These are phyloP conservation scores for Formicarius rufipectus DNA, from an alignment of 2,113 vertebrate genomes.

Conservation along the genomic window DNA sequence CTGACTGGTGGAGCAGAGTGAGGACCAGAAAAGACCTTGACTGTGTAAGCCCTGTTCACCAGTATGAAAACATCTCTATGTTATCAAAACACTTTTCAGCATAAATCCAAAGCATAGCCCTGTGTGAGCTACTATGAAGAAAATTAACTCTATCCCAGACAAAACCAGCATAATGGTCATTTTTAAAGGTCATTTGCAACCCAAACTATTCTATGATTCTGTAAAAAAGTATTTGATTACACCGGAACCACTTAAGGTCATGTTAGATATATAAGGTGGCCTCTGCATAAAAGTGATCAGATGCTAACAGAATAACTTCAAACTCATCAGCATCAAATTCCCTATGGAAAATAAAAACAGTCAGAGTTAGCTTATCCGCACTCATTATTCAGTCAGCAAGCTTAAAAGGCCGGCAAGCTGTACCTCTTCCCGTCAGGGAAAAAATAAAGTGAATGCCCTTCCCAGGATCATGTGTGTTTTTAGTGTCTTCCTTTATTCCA, in stretches of 20 bases:
- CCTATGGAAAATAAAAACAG: not conserved
- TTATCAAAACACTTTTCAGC: not conserved
- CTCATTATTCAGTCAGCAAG: not conserved
- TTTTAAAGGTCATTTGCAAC: not conserved
- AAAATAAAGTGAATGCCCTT: slow-evolving; percentile 21
- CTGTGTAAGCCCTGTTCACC: not conserved
- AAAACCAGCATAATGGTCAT: not conserved
- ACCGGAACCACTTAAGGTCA: not conserved
- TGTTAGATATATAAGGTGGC: not conserved
- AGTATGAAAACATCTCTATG: not conserved
- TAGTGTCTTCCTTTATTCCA: slow-evolving; percentile 16
- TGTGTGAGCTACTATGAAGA: not conserved
- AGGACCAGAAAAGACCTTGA: not conserved
- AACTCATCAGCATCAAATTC: not conserved
- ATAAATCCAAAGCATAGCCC: not conserved
- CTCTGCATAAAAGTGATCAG: not conserved
- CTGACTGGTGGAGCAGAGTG: not conserved
- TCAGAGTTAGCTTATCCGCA: not conserved
- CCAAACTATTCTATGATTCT: not conserved
- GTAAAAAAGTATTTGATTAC: not conserved
- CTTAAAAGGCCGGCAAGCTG: not conserved
- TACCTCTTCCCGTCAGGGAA: not conserved
- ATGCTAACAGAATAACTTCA: not conserved
- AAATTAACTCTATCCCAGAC: not conserved
- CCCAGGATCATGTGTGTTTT: slow-evolving; percentile 35